These are phyloP conservation scores for Ondatra zibethicus DNA, from an alignment of 2,113 vertebrate genomes.

Conservation along the genomic window DNA sequence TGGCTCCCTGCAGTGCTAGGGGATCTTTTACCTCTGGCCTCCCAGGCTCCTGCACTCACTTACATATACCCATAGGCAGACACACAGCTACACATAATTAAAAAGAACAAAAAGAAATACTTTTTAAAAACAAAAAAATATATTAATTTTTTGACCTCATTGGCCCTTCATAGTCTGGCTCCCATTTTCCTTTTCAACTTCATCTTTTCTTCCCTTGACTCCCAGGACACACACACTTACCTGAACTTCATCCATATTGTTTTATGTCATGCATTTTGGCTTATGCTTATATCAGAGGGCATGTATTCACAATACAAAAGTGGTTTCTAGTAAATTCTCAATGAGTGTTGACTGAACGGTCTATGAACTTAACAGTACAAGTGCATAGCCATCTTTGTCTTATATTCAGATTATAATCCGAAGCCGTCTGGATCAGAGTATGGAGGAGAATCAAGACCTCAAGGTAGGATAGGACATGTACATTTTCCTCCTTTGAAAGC, in stretches of 20 bases:
- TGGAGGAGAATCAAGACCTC: slow-evolving; percentile 95
- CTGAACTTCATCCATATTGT: not conserved
- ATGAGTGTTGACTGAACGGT: not conserved
- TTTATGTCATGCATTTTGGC: no score
- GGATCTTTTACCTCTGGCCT: not conserved
- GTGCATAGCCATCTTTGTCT: slow-evolving; percentile 13
- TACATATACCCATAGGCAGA: not conserved
- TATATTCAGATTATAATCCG: slow-evolving; percentile 91
- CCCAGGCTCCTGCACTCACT: not conserved
- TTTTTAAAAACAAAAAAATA: not conserved
- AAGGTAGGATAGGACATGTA: slow-evolving; percentile 88
- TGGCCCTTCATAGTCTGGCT: not conserved
- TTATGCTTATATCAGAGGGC: not conserved
- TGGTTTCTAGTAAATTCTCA: not conserved
- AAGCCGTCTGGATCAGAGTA: slow-evolving; percentile 96
- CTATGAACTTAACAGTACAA: not conserved
- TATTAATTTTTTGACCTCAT: not conserved
- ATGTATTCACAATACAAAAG: not conserved
- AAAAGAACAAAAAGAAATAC: not conserved
- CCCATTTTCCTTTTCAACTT: not conserved
- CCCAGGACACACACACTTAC: not conserved
- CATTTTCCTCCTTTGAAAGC: slow-evolving; percentile 40
- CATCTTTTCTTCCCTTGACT: not conserved
- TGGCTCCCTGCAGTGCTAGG: not conserved
- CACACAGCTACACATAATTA: not conserved